phyloP scores from a whole-genome alignment of 2,797 vertebrate species.

The Chromis chromis region DNA sequence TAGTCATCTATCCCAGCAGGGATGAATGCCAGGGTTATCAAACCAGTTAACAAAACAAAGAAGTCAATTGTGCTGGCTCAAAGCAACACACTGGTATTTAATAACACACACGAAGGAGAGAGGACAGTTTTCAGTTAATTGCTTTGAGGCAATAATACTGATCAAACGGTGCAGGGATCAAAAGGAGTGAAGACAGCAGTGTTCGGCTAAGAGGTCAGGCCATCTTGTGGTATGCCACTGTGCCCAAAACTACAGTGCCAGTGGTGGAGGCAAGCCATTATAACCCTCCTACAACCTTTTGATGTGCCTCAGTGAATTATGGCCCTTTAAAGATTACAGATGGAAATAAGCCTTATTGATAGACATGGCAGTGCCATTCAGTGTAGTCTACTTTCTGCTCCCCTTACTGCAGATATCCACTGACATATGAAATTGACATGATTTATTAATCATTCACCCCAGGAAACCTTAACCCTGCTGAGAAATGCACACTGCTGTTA shows the following conservation, averaged over 20 bases:
- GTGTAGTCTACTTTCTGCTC: slow-evolving; percentile 5
- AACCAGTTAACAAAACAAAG: slow-evolving; percentile 76
- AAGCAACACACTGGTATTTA: slow-evolving; percentile 78
- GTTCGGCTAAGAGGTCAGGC: slow-evolving; percentile 56
- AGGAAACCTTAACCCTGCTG: background rate
- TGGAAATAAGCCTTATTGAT: slow-evolving; percentile 31
- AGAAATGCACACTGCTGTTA: too few relatives aligned
- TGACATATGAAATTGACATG: background rate
- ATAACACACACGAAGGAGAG: slow-evolving; percentile 64
- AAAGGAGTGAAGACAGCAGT: slow-evolving; percentile 68
- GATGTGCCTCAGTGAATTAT: slow-evolving; percentile 44
- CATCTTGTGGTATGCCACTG: slow-evolving; percentile 53
- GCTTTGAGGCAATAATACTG: slow-evolving; percentile 78
- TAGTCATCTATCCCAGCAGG: slow-evolving; percentile 52
- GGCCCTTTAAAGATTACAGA: slow-evolving; percentile 49
- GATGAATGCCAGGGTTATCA: slow-evolving; percentile 66
- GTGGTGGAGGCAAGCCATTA: slow-evolving; percentile 19
- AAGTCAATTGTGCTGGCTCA: slow-evolving; percentile 77
- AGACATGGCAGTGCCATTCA: slow-evolving; percentile 5
- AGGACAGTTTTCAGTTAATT: slow-evolving; percentile 75
- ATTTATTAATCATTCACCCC: slow-evolving; percentile 11
- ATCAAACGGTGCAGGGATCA: slow-evolving; percentile 77
- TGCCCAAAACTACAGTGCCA: slow-evolving; percentile 38
- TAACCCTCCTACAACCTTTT: slow-evolving; percentile 39
- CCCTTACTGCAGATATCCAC: slow-evolving; percentile 14